Percentiles rank a stretch among this genome's conserved stretches.
Evolutionary conservation across 1,140 invertebrate genomes (phyloP).

Genomic region (Phthorimaea operculella): DNA sequence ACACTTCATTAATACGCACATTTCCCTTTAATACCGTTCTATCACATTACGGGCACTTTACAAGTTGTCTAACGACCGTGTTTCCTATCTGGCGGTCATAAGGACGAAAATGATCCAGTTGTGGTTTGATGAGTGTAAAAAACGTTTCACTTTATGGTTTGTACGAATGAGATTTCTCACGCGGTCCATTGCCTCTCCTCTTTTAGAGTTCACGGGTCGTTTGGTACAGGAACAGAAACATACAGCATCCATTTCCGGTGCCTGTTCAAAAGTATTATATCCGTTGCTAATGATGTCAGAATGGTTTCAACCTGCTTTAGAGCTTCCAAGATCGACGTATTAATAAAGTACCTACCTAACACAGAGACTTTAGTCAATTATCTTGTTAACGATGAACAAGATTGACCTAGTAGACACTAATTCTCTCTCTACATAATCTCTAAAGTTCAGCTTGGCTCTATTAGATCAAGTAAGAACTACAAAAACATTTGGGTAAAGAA

Average conservation of each 20-base stretch:
- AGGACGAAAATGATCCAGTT: not conserved
- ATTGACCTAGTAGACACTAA: too few species aligned
- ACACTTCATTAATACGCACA: not conserved
- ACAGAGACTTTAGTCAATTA: too few species aligned
- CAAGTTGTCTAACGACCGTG: not conserved
- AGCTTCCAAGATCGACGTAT: too few species aligned
- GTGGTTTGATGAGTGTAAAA: not conserved
- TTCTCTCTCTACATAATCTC: too few species aligned
- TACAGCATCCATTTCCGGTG: conserved; percentile 46
- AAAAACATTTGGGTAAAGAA: too few species aligned
- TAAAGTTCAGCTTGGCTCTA: too few species aligned
- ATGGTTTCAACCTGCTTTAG: not conserved
- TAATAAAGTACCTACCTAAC: too few species aligned
- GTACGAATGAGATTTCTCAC: conserved; percentile 32
- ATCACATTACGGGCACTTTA: not conserved
- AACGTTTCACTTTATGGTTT: not conserved
- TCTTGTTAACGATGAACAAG: too few species aligned
- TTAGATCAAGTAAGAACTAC: too few species aligned
- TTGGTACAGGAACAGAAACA: conserved; percentile 18
- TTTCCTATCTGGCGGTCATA: not conserved
- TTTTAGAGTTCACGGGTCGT: conserved; percentile 40
- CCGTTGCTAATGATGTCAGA: not conserved
- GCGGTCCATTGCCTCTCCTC: conserved; percentile 35
- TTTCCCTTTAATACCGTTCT: not conserved
- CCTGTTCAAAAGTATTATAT: conserved; percentile 17